A percentile compares a stretch with the other conserved stretches of the same genome.
Evolutionary conservation across 2,113 vertebrate species (phyloP).

Genomic region (Ptychochromis oligacanthus): DNA sequence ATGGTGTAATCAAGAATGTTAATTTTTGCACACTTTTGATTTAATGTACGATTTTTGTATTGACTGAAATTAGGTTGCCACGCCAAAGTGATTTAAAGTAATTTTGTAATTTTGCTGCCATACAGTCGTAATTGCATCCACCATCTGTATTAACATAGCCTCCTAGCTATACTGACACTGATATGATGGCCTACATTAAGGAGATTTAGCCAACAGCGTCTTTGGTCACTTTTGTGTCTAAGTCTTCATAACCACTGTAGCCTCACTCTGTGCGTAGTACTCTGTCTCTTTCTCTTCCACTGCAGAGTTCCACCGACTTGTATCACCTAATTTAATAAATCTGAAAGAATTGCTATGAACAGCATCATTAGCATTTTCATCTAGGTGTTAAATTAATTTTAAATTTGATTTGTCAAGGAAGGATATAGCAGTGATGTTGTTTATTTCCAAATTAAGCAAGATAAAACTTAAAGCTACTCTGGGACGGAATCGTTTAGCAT

Average conservation of each 20-base stretch:
- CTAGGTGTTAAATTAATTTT: not conserved
- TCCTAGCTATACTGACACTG: slow-evolving; percentile 54
- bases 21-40: not conserved
- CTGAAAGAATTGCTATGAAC: not conserved
- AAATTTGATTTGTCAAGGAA: not conserved
- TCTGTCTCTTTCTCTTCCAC: not conserved
- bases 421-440: not conserved
- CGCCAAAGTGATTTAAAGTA: not conserved
- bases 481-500: not conserved
- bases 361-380: not conserved
- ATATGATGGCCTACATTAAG: slow-evolving; percentile 61
- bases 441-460: not conserved
- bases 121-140: slow-evolving; percentile 9
- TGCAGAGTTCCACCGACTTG: not conserved
- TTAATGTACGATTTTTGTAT: not conserved
- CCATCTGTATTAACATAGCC: slow-evolving; percentile 43
- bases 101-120: slow-evolving; percentile 7
- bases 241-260: slow-evolving; percentile 13
- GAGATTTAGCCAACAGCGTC: slow-evolving; percentile 47
- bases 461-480: not conserved
- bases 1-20: not conserved
- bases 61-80: not conserved
- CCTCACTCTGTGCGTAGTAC: not conserved
- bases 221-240: slow-evolving; percentile 49
- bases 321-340: not conserved